phyloP scores from a whole-genome alignment of 2,113 vertebrate genomes.

The Mola mola region DNA sequence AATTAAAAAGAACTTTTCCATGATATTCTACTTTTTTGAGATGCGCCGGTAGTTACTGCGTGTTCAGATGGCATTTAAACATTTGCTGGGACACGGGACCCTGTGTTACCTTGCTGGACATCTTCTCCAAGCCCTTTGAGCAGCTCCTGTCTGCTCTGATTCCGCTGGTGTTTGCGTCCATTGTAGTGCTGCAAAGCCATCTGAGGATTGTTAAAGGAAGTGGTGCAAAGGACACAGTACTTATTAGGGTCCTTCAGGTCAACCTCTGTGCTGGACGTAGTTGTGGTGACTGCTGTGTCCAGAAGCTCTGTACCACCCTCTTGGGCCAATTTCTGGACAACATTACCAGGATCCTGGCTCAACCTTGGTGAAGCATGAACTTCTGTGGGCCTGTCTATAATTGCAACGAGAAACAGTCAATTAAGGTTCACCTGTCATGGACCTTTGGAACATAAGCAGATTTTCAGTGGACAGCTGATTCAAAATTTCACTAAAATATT shows the following conservation, averaged over 20 bases:
- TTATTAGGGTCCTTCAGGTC: constrained; percentile 81
- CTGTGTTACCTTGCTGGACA: constrained; percentile 58
- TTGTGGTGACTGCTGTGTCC: constrained; percentile 1
- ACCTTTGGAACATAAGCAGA: not conserved
- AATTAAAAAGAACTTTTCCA: no score
- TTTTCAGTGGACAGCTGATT: not conserved
- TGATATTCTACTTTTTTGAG: no score
- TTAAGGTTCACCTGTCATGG: not conserved
- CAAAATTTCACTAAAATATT: not conserved
- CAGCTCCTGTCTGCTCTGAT: constrained; percentile 77
- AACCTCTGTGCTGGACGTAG: constrained; percentile 33
- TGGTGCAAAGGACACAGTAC: constrained; percentile 82
- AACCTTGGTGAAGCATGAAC: not conserved
- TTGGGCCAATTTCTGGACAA: constrained; percentile 15
- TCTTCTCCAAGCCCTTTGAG: constrained; percentile 77
- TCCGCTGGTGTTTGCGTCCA: constrained; percentile 87
- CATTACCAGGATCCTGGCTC: constrained; percentile 2
- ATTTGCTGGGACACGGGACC: not conserved
- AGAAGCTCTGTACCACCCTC: constrained; percentile 8
- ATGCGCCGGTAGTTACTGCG: no score
- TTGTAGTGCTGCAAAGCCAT: constrained; percentile 85
- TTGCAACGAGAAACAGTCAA: constrained; percentile 3
- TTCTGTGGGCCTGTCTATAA: constrained; percentile 23
- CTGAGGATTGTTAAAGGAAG: constrained; percentile 83
- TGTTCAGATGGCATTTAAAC: no score